Conservation (phyloP, 2,113 vertebrate species). For the Sminthopsis crassicaudata region DNA sequence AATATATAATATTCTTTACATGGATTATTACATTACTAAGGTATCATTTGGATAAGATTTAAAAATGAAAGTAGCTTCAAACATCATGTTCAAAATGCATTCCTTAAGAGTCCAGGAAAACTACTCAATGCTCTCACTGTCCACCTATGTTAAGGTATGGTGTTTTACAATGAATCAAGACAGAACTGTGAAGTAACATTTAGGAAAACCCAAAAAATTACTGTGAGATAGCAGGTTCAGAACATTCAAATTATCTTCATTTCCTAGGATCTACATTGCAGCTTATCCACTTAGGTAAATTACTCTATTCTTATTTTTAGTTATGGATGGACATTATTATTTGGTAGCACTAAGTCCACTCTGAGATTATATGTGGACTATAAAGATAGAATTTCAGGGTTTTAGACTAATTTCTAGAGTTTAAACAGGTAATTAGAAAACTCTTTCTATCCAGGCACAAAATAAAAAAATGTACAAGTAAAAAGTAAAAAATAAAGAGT, state of each 20-base stretch:
- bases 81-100: constrained; percentile 32
- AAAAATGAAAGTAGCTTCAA: constrained; percentile 45
- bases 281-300: constrained; percentile 22
- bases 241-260: neutral
- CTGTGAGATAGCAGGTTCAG: neutral
- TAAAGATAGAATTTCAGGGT: neutral
- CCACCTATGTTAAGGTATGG: neutral
- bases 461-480: neutral
- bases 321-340: neutral
- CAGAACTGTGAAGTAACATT: neutral
- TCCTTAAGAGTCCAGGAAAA: constrained; percentile 22
- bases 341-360: neutral
- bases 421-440: neutral
- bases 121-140: neutral
- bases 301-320: neutral
- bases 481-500: neutral
- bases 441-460: neutral
- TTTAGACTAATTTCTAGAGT: constrained; percentile 5
- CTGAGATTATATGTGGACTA: neutral
- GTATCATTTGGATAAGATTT: constrained; percentile 49
- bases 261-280: constrained; percentile 7
- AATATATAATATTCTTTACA: constrained; percentile 71
- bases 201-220: neutral
- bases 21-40: constrained; percentile 54
- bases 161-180: neutral